Evolutionary conservation across 2,888 invertebrate genomes (phyloP).

Genomic region (Temnothorax unifasciatus): DNA sequence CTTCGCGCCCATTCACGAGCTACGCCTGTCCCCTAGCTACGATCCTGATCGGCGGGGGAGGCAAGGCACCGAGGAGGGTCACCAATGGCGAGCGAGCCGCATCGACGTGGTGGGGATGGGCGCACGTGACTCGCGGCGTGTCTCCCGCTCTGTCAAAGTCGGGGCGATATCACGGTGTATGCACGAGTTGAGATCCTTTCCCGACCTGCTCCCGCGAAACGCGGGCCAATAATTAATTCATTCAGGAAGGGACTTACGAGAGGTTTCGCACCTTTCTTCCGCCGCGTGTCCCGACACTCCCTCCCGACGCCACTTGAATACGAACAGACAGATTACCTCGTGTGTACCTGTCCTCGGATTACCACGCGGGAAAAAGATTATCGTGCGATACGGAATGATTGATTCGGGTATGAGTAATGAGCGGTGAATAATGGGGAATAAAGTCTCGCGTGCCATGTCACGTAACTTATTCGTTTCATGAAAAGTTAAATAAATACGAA

Average conservation of each 20-base stretch:
- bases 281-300: neutral
- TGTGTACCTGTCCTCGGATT: neutral
- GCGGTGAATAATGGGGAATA: neutral
- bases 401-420: conserved; percentile 18
- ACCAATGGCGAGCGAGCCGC: conserved; percentile 68
- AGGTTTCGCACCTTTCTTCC: neutral
- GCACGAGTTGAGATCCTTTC: conserved; percentile 37
- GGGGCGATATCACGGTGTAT: conserved; percentile 32
- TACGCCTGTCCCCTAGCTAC: conserved; percentile 5
- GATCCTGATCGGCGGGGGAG: conserved; percentile 43
- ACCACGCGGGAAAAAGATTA: neutral
- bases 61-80: conserved; percentile 43
- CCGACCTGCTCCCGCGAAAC: neutral
- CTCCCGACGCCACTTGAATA: too few relatives aligned
- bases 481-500: neutral
- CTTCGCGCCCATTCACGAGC: neutral
- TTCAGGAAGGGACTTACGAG: neutral
- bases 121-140: conserved; percentile 77
- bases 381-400: conserved; percentile 5
- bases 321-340: neutral
- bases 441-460: neutral
- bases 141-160: conserved; percentile 64
- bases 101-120: conserved; percentile 64
- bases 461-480: neutral
- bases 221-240: neutral